These are phyloP conservation scores for Colossoma macropomum DNA, from an alignment of 2,113 vertebrate genomes.

Conservation along the genomic window DNA sequence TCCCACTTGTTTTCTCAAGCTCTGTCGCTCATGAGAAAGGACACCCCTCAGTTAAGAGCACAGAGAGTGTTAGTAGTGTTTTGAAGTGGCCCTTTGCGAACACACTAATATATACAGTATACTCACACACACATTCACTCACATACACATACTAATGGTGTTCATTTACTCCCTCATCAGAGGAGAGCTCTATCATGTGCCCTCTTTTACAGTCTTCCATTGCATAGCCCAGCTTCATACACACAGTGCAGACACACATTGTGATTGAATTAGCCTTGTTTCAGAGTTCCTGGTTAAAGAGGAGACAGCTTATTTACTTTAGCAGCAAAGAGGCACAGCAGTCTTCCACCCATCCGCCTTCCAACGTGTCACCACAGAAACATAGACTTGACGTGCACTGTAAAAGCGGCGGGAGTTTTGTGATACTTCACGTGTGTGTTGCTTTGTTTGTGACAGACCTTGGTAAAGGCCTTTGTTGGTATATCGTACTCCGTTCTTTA, in stretches of 20 bases:
- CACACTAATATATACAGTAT: slow-evolving; percentile 5
- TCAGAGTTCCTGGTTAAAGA: slow-evolving; percentile 22
- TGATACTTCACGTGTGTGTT: slow-evolving; percentile 43
- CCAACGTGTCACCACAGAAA: slow-evolving; percentile 21
- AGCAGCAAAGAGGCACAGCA: slow-evolving; percentile 31
- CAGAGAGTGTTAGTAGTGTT: too few relatives aligned
- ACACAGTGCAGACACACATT: slow-evolving; percentile 29
- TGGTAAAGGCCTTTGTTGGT: slow-evolving; percentile 80
- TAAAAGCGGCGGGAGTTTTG: neutral
- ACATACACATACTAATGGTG: slow-evolving; percentile 33
- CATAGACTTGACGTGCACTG: slow-evolving; percentile 35
- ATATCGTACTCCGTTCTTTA: slow-evolving; percentile 78
- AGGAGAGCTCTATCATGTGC: slow-evolving; percentile 11
- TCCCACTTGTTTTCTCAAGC: too few relatives aligned
- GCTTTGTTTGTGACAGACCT: slow-evolving; percentile 70
- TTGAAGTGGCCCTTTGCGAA: neutral
- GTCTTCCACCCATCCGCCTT: slow-evolving; percentile 11
- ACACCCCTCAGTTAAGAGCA: too few relatives aligned
- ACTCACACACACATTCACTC: slow-evolving; percentile 22
- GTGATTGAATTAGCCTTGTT: slow-evolving; percentile 44
- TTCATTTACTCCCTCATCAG: slow-evolving; percentile 23
- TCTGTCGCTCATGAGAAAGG: too few relatives aligned
- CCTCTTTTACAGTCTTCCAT: slow-evolving; percentile 22
- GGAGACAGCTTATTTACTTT: slow-evolving; percentile 18
- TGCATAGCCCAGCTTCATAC: neutral